Conservation (phyloP, 1,140 invertebrate species). For the Diprion similis region DNA sequence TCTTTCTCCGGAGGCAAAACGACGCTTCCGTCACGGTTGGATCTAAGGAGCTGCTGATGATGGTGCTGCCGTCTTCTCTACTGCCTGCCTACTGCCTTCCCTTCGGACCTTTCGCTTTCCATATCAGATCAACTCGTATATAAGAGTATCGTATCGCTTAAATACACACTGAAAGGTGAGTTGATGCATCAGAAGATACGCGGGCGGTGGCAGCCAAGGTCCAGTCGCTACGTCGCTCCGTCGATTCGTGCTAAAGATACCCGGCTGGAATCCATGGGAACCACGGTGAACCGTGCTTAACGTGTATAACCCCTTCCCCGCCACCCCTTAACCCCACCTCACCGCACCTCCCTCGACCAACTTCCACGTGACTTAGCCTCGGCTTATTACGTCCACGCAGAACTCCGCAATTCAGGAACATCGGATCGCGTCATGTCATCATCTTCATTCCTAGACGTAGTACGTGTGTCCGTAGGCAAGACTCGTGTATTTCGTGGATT, state of each 20-base stretch:
- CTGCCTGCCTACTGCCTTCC: not conserved
- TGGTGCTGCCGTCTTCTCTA: not conserved
- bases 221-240: constrained; percentile 39
- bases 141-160: constrained; percentile 62
- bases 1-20: too few relatives aligned
- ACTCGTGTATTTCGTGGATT: too few relatives aligned
- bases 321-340: constrained; percentile 4
- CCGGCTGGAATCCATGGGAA: constrained; percentile 62
- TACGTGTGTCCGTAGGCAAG: too few relatives aligned
- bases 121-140: constrained; percentile 58
- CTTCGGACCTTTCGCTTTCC: constrained; percentile 48
- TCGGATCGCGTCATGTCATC: not conserved
- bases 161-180: constrained; percentile 65
- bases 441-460: not conserved
- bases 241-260: constrained; percentile 61
- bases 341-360: not conserved
- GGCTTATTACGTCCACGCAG: not conserved
- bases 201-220: constrained; percentile 50
- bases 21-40: too few relatives aligned
- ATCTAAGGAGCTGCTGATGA: not conserved
- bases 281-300: constrained; percentile 55
- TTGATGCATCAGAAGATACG: constrained; percentile 64
- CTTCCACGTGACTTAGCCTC: constrained; percentile 9
- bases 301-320: constrained; percentile 50
- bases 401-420: not conserved